phyloP scores from a whole-genome alignment of 2,888 invertebrate species.

The Drosophila paranaensis region DNA sequence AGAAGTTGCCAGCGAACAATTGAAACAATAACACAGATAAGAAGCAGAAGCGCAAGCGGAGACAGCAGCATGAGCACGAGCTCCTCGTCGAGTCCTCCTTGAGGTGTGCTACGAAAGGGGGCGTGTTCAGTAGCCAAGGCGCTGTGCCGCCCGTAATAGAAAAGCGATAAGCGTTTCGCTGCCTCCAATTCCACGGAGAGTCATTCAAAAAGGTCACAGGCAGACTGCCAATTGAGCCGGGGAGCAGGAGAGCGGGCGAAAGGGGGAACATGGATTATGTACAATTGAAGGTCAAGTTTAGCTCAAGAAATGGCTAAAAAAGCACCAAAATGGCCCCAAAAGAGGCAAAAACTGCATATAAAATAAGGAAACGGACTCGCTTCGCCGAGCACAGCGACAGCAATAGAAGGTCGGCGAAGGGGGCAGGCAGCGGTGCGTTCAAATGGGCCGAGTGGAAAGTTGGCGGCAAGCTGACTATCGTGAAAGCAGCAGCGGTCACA shows the following conservation, averaged over 20 bases:
- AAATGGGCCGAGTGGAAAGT: slow-evolving; percentile 4
- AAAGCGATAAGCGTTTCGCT: slow-evolving; percentile 69
- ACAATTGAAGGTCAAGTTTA: slow-evolving; percentile 71
- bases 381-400: slow-evolving; percentile 43
- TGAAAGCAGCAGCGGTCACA: slow-evolving; percentile 36
- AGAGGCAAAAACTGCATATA: slow-evolving; percentile 30
- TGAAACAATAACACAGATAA: slow-evolving; percentile 62
- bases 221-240: slow-evolving; percentile 8
- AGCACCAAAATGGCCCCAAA: slow-evolving; percentile 8
- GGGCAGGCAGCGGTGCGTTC: neutral
- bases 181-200: slow-evolving; percentile 69
- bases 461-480: slow-evolving; percentile 16
- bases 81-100: slow-evolving; percentile 13
- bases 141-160: slow-evolving; percentile 60
- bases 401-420: neutral
- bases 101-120: slow-evolving; percentile 33
- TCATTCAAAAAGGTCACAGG: slow-evolving; percentile 71
- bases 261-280: slow-evolving; percentile 4
- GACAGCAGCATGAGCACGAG: neutral
- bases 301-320: slow-evolving; percentile 39
- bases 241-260: neutral
- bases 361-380: slow-evolving; percentile 64
- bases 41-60: slow-evolving; percentile 13
- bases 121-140: slow-evolving; percentile 11
- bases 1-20: slow-evolving; percentile 56